Conservation (phyloP, 2,113 vertebrate species). For the Octodon degus region DNA sequence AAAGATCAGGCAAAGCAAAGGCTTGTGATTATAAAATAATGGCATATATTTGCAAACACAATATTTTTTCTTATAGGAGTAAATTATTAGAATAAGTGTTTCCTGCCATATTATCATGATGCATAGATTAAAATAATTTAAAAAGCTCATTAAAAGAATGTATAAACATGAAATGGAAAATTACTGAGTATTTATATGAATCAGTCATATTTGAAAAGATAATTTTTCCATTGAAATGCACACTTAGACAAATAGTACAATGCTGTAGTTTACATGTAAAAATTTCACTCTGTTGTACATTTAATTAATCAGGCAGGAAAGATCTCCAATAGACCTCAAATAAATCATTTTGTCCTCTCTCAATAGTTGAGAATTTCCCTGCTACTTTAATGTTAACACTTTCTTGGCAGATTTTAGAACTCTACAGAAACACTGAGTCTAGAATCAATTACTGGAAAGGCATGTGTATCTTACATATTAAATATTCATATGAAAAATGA, state of each 20-base stretch:
- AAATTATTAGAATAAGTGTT: neutral
- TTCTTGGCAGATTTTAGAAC: conserved; percentile 36
- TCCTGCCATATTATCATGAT: neutral
- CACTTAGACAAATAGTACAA: neutral
- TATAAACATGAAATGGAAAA: neutral
- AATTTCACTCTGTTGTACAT: neutral
- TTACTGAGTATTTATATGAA: neutral
- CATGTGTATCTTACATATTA: neutral
- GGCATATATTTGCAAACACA: neutral
- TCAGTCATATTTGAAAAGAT: neutral
- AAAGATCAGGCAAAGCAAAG: neutral
- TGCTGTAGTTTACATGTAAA: neutral
- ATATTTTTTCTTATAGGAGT: neutral
- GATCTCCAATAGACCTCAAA: neutral
- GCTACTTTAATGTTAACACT: conserved; percentile 35
- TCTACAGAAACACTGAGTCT: neutral
- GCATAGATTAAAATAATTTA: neutral
- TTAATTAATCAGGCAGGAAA: neutral
- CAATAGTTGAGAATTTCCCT: conserved; percentile 18
- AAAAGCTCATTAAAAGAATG: neutral
- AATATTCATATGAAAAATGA: conserved; percentile 37
- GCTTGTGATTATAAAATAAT: neutral
- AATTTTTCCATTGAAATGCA: neutral
- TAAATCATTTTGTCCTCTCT: conserved; percentile 27
- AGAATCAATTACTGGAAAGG: conserved; percentile 37